Percentiles rank a stretch among this genome's conserved stretches.
These are phyloP conservation scores for Microplitis demolitor DNA, from an alignment of 1,140 invertebrate species.

Conservation along the genomic window DNA sequence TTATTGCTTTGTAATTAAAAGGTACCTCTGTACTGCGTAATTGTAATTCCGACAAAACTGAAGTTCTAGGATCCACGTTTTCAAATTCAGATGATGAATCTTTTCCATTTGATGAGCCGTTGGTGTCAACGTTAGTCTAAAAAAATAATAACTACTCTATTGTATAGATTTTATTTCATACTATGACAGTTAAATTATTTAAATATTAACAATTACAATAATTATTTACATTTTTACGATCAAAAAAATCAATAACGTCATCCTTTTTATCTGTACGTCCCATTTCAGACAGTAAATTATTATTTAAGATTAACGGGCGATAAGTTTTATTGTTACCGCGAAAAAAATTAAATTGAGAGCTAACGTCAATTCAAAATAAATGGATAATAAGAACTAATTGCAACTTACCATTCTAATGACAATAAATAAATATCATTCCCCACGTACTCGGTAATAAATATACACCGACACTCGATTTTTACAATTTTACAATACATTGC, in stretches of 20 bases:
- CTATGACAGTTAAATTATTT: background rate
- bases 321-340: too few species aligned
- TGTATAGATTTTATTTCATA: background rate
- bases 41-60: conserved; percentile 51
- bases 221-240: conserved; percentile 2
- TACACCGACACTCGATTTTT: too few species aligned
- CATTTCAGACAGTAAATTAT: background rate
- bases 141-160: conserved; percentile 21
- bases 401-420: too few species aligned
- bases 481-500: conserved; percentile 36
- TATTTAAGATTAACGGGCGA: too few species aligned
- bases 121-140: conserved; percentile 42
- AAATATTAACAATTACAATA: background rate
- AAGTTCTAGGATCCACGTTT: conserved; percentile 42
- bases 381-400: too few species aligned
- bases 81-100: conserved; percentile 32
- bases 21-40: conserved; percentile 56
- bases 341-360: too few species aligned
- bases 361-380: too few species aligned
- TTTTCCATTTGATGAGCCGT: conserved; percentile 45
- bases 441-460: too few species aligned
- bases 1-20: conserved; percentile 2
- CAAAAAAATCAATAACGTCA: background rate
- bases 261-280: too few species aligned
- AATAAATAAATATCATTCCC: too few species aligned